Evolutionary conservation across 2,113 vertebrate genomes (phyloP), one percentile per base, ranked within the genome.

Genomic region (Ia io): DNA sequence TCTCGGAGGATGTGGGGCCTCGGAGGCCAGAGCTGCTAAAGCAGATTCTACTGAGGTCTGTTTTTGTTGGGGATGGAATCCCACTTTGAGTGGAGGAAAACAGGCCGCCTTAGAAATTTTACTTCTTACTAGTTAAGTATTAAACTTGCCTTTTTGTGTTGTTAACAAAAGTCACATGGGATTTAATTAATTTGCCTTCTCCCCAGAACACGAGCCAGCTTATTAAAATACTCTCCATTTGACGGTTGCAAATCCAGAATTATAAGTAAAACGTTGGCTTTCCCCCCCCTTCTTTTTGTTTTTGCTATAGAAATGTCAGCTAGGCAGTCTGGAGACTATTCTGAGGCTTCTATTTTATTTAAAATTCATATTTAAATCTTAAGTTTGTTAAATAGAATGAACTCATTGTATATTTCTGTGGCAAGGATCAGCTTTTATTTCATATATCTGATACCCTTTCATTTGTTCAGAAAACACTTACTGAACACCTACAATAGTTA

Each of bases 131-230:
- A 59, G 85, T 53, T 93, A 95, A 56, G 76, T 51, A 80, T 91
- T 95, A 94, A 95, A 80, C 69, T 93, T 94, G 40, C 7, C 49
- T 63, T 93, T 49, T 42, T 88, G 51, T 74, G 87, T 84, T 70
- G 71, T 93, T 96, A 92, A 32, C 83, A 63, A 71, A n/a, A 88
- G 53, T 97, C 84, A 82, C 69, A 14, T 89, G 80, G 37, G 73
- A 28, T 92, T 96, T 93, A 74, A 88, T 97, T 83, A 83, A 87
- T 84, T 49, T 63, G 65, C 8, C 30, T 32, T 90, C 28, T 86
- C 56, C 87, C 71, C 74, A 78, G 65, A 88, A 85, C 22, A 85
- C 8, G 47, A 88, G 18, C 30, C 84, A 71, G 40, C 14, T 74
- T 84, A 22, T 93, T 84, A 93, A 90, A 86, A 74, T 82, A 74